These are phyloP conservation scores for Heteromurus nitidus DNA, from an alignment of 2,888 invertebrate genomes.

Conservation along the genomic window DNA sequence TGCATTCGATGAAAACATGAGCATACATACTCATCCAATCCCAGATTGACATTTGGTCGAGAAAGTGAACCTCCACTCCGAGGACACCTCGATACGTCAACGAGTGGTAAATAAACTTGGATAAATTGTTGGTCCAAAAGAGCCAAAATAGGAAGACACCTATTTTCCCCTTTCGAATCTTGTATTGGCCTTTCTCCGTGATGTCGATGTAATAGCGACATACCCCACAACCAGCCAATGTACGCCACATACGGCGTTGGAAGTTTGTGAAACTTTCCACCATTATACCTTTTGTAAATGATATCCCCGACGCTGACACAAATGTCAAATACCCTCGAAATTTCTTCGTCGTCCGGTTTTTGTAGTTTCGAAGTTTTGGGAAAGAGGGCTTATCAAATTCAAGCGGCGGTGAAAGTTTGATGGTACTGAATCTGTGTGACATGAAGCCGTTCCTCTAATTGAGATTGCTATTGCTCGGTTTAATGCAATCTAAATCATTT, in stretches of 20 bases:
- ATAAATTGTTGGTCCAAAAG: slow-evolving; percentile 22
- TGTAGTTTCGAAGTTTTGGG: too few species aligned
- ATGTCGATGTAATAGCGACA: slow-evolving; percentile 21
- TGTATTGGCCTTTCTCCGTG: background rate
- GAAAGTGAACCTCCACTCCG: slow-evolving; percentile 29
- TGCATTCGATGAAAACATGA: slow-evolving; percentile 37
- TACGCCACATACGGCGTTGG: slow-evolving; percentile 37
- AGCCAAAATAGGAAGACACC: slow-evolving; percentile 19
- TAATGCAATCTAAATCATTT: too few species aligned
- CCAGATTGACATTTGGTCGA: slow-evolving; percentile 51
- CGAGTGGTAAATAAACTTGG: slow-evolving; percentile 28
- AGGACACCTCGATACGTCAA: slow-evolving; percentile 35
- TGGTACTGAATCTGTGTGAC: too few species aligned
- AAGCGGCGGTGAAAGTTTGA: too few species aligned
- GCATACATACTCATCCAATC: slow-evolving; percentile 42
- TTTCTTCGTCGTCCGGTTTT: too few species aligned
- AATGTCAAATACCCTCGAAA: too few species aligned
- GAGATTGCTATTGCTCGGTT: too few species aligned
- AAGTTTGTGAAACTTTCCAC: slow-evolving; percentile 38
- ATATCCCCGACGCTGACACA: too few species aligned
- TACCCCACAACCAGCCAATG: slow-evolving; percentile 12
- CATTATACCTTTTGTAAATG: too few species aligned
- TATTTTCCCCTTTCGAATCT: background rate
- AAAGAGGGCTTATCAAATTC: too few species aligned
- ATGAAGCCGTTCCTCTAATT: too few species aligned